These are phyloP conservation scores for Melipona beecheii DNA, from an alignment of 2,888 invertebrate genomes.

Conservation along the genomic window DNA sequence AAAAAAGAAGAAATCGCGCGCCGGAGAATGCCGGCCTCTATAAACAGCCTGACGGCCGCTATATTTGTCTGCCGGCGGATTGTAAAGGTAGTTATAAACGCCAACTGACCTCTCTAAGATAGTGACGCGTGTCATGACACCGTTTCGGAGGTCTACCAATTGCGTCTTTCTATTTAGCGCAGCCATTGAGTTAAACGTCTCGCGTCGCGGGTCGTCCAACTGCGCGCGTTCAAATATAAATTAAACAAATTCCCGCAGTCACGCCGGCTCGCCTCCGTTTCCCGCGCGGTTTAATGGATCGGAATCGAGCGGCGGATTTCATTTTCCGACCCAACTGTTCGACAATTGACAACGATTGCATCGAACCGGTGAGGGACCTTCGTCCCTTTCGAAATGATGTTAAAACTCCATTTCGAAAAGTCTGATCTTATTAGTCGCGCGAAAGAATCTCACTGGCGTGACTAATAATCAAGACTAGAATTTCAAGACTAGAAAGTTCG, in stretches of 20 bases:
- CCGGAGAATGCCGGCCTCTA: conserved; percentile 25
- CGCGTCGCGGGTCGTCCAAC: background rate
- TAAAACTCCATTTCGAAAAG: background rate
- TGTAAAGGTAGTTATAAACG: conserved; percentile 61
- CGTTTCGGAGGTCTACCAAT: conserved; percentile 50
- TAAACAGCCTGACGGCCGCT: conserved; percentile 49
- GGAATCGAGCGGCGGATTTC: conserved; percentile 5
- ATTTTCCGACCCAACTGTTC: background rate
- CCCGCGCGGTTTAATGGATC: background rate
- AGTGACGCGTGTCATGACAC: conserved; percentile 59
- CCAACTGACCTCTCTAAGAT: conserved; percentile 65
- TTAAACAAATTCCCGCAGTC: conserved; percentile 44
- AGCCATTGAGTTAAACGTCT: conserved; percentile 43
- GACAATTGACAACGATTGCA: background rate
- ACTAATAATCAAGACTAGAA: no score
- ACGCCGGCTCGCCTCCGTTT: conserved; percentile 1
- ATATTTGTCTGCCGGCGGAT: conserved; percentile 46
- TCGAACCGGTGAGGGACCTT: background rate
- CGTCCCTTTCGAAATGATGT: background rate
- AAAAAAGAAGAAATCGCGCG: conserved; percentile 28
- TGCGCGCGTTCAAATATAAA: conserved; percentile 51
- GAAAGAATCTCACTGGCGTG: no score
- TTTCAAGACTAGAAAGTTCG: no score
- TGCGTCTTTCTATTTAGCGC: conserved; percentile 36
- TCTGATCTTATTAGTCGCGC: background rate